Conservation (phyloP, 1,140 invertebrate genomes). For the Trichonephila inaurata region DNA sequence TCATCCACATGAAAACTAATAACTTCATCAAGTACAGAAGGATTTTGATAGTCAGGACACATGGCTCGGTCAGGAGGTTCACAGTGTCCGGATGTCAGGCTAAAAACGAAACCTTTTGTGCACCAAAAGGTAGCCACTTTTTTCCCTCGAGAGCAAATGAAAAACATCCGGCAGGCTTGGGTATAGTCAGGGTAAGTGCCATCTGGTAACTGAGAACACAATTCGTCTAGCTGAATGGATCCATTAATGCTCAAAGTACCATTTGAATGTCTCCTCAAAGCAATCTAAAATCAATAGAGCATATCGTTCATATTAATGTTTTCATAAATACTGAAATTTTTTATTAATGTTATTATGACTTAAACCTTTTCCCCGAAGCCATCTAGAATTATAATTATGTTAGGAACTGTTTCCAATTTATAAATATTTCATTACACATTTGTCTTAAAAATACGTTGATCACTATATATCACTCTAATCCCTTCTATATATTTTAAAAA, state of each 20-base stretch:
- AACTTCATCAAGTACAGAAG: not conserved
- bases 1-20: not conserved
- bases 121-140: conserved; percentile 71
- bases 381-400: too few species aligned
- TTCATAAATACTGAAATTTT: too few species aligned
- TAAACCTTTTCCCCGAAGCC: too few species aligned
- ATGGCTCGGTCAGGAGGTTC: conserved; percentile 52
- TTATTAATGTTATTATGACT: too few species aligned
- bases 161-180: conserved; percentile 70
- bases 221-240: not conserved
- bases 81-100: conserved; percentile 58
- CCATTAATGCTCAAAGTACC: not conserved
- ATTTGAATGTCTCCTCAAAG: not conserved
- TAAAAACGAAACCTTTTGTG: conserved; percentile 71
- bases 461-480: too few species aligned
- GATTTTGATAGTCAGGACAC: conserved; percentile 53
- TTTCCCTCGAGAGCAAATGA: conserved; percentile 45
- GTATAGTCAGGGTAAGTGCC: conserved; percentile 68
- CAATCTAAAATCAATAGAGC: not conserved
- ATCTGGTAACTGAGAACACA: conserved; percentile 50
- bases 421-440: too few species aligned
- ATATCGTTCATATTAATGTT: too few species aligned
- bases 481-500: too few species aligned
- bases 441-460: too few species aligned
- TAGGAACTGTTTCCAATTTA: too few species aligned